A percentile compares a stretch with the other conserved stretches of the same genome.
Conservation (phyloP, 2,113 vertebrate genomes). For the Sceloporus tristichus region DNA sequence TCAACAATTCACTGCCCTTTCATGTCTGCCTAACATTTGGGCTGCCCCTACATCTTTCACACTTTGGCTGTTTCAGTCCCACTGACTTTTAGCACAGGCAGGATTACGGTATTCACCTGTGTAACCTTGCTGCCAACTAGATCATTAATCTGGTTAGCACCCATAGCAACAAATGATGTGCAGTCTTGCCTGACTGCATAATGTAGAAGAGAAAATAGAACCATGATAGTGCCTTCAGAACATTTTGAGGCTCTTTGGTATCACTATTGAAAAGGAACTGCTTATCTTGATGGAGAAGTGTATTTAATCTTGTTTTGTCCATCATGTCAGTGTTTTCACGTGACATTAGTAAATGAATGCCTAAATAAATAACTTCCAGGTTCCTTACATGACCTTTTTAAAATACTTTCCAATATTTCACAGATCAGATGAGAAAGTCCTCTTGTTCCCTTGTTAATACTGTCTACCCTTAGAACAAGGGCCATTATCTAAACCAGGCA, state of each 20-base stretch:
- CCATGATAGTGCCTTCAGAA: neutral
- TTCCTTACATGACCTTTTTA: neutral
- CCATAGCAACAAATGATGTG: neutral
- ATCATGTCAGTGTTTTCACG: neutral
- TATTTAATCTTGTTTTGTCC: neutral
- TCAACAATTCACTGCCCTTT: neutral
- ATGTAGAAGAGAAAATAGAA: neutral
- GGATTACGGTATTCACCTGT: neutral
- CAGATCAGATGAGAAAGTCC: neutral
- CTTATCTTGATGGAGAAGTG: neutral
- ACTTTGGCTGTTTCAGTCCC: neutral
- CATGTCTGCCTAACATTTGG: too few relatives aligned
- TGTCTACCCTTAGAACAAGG: neutral
- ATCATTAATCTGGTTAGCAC: constrained; percentile 1
- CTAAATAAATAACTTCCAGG: neutral
- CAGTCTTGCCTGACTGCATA: neutral
- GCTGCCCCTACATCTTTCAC: neutral
- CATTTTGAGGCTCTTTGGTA: neutral
- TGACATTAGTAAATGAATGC: neutral
- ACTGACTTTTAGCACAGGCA: neutral
- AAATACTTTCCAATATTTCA: neutral
- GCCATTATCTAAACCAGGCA: too few relatives aligned
- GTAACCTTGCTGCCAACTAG: neutral
- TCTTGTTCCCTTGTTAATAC: too few relatives aligned
- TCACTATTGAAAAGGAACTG: neutral